Evolutionary conservation across 2,888 invertebrate species (phyloP).

Genomic region (Amblyjoppa proteus): DNA sequence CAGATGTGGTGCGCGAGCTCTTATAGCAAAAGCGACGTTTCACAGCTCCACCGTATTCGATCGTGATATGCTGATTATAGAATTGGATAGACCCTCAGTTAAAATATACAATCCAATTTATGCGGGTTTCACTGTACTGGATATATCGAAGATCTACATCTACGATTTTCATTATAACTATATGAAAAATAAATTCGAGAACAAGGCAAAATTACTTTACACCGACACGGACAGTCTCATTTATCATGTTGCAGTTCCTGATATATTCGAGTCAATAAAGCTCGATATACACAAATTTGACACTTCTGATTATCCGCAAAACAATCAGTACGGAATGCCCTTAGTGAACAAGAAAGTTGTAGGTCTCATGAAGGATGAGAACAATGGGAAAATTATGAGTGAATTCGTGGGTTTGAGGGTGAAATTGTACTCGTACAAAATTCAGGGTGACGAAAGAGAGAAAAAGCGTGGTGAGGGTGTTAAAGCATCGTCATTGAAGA

Average conservation of each 20-base stretch:
- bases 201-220: slow-evolving; percentile 56
- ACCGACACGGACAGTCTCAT: slow-evolving; percentile 59
- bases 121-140: too few relatives aligned
- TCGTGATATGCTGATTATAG: too few relatives aligned
- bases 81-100: too few relatives aligned
- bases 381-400: neutral
- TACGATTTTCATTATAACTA: too few relatives aligned
- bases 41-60: neutral
- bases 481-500: slow-evolving; percentile 9
- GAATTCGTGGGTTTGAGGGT: slow-evolving; percentile 4
- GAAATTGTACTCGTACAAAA: slow-evolving; percentile 34
- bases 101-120: too few relatives aligned
- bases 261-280: slow-evolving; percentile 54
- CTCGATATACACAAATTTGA: slow-evolving; percentile 75
- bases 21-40: neutral
- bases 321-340: too few relatives aligned
- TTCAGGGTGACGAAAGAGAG: slow-evolving; percentile 54
- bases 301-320: slow-evolving; percentile 69
- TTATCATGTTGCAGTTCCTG: slow-evolving; percentile 20
- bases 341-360: too few relatives aligned
- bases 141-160: too few relatives aligned
- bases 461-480: slow-evolving; percentile 61
- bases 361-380: too few relatives aligned
- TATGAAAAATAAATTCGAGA: too few relatives aligned
- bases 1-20: neutral